Evolutionary conservation across 1,140 invertebrate species (phyloP).

Genomic region (Liolophura sinensis): DNA sequence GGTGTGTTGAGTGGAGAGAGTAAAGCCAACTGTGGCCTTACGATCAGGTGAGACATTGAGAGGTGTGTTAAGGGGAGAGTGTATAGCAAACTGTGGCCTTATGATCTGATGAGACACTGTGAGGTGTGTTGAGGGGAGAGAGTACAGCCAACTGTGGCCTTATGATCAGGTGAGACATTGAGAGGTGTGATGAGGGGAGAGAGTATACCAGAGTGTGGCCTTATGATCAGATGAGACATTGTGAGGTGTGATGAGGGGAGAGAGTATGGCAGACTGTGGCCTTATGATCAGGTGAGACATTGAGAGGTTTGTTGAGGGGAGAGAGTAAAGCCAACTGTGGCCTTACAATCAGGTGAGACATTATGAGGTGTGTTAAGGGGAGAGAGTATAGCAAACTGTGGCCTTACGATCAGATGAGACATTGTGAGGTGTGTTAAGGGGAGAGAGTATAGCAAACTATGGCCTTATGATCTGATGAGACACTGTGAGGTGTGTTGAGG

Average conservation of each 20-base stretch:
- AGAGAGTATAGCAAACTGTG: constrained; percentile 67
- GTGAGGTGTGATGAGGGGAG: constrained; percentile 63
- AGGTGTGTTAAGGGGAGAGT: too few relatives aligned
- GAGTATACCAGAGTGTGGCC: too few relatives aligned
- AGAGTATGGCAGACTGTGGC: constrained; percentile 65
- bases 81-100: too few relatives aligned
- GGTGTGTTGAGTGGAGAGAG: constrained; percentile 68
- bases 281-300: constrained; percentile 67
- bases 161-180: too few relatives aligned
- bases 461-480: constrained; percentile 52
- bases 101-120: too few relatives aligned
- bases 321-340: constrained; percentile 66
- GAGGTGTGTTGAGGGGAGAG: too few relatives aligned
- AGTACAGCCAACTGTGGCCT: too few relatives aligned
- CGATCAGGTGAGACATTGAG: constrained; percentile 48
- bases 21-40: constrained; percentile 62
- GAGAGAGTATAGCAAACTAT: constrained; percentile 67
- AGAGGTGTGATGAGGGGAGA: too few relatives aligned
- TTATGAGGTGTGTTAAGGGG: constrained; percentile 59
- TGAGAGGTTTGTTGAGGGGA: constrained; percentile 66
- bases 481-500: too few relatives aligned
- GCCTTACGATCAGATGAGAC: constrained; percentile 61
- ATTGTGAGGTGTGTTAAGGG: constrained; percentile 70
- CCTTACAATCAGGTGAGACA: constrained; percentile 51
- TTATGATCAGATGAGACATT: too few relatives aligned